Evolutionary conservation across 2,888 invertebrate genomes (phyloP), one percentile per base, ranked within the genome.

Genomic region (Oligia strigilis): DNA sequence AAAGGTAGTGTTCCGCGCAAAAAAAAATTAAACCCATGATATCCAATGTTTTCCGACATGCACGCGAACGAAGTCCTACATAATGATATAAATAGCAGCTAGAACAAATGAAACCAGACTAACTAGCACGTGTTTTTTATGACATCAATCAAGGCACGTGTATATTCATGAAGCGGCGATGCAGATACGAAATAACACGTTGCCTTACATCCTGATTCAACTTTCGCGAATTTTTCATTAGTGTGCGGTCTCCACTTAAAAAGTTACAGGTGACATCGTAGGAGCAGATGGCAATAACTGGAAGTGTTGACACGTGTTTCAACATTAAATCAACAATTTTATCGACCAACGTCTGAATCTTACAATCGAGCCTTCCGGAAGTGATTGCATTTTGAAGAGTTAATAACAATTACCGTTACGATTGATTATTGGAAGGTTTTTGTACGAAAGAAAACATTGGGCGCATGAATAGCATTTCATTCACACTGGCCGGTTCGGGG

Each of bases 401-500:
- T 87, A 91, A 90, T 88, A 83, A 88, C 80, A 82, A 86, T 87
- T 83, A 91, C 93, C 89, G 93, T 92, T 93, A 93, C 86, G 60
- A 88, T 90, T 87, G 88, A 89, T 90, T 90, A 90, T 88, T 87
- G 86, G 80, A 83, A 71, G 74, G 87, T 88, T 89, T 85, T 87
- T 84, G 78, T 72, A 83, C 65, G 81, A 85, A 81, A 62, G 77
- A 85, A 87, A 90, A 87, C 88, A 91, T 91, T 88, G 88, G 74
- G 75, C 72, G 74, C 78, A 89, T 89, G 87, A 90, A 91, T 90
- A 90, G 87, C 90, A 93, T 93, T 94, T 93, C 90, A 92, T 94
- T 94, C 89, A 93, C 91, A 90, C 89, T 77, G 88, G 86, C 88
- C 91, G 89, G 91, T 91, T 82, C 60, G 75, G 72, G 19, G 60